Evolutionary conservation across 1,140 invertebrate species (phyloP), one percentile per base, ranked within the genome.

Genomic region (Heterodera schachtii): DNA sequence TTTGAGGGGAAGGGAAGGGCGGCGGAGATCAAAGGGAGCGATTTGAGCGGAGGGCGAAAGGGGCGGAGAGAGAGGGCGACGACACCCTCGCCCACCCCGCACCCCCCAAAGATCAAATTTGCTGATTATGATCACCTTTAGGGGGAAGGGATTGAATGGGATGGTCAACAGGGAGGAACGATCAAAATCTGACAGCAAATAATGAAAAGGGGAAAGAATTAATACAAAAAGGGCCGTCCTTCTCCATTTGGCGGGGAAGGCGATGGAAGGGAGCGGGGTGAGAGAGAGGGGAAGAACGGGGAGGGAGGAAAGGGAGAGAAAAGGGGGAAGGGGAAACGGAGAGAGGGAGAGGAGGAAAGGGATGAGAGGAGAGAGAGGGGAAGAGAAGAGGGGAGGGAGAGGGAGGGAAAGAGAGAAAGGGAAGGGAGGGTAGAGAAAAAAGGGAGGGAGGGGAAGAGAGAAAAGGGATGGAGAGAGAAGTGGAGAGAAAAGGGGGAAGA

Each of bases 101-200:
- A 31, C 31, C 31, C 31, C 31, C 31, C 31, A 11, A 52, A 11
- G 49, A 52, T 8, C 6, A 11, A 11, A 52, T 8, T 52, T 52
- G 49, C 49, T 52, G 49, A 52, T 52, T 52, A 11, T 52, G 49
- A 52, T 52, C 49, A 73, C 19, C 47, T 13, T n/a, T 74, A 31
- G 52, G 46, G 31, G 21, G 46, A 43, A 43, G 43, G n/a, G 47
- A 31, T 31, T 31, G 31, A 46, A 73, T 46, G n/a, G 46, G 2
- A 5, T 74, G 52, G 52, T 21, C 46, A 47, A 41, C 73, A 74
- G 21, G 5, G 66, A 57, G n/a, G 19, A 75, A 41, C 19, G 66
- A 75, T 75, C 57, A 75, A 75, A 75, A 66, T 75, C 44, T 75
- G 43, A 52, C 46, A 44, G 9, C 57, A 60, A 52, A 52, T 52